Evolutionary conservation across 1,140 invertebrate species (phyloP), one percentile per base, ranked within the genome.

Genomic region (Drosophila biarmipes): DNA sequence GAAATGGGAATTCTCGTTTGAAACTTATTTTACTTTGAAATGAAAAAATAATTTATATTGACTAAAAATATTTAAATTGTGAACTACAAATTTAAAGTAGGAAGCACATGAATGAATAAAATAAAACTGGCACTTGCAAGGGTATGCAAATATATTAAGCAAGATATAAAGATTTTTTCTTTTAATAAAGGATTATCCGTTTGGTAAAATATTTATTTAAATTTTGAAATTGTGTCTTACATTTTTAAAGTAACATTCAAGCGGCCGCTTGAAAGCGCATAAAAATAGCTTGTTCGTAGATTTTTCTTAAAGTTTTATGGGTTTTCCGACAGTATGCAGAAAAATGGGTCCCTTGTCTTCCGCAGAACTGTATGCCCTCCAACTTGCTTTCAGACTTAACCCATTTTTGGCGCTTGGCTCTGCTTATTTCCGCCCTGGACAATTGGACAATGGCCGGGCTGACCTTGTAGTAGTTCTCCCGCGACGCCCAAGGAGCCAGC

Each of bases 391-490:
- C 31, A 21, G 24, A 15, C 31, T 37, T 4, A 12, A 1, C 35
- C 17, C 19, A 4, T 45, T 15, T 35, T 35, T 53, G 64, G 27
- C 62, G 43, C 55, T 58, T 57, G 68, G 63, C 49, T 27, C 46
- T 63, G 29, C 8, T 46, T 56, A 53, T 38, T 75, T 59, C 46
- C 43, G 57, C 59, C 17, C 53, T 17, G 76, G 54, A 72, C 71
- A 76, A 64, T 68, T 34, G 76, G 54, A 67, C 71, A 84, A 64
- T 73, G 72, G 43, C 42, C 21, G 34, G 21, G 4, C 15, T 75
- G 82, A 78, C 78, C 82, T 87, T 87, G 82, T 62, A 56, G 42
- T 29, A 42, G 29, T 52, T 45, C 37, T 37, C 31, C 61, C 51
- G 59, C 53, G 27, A 17, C 35, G 71, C 40, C 40, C 46, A 42